phyloP scores from a whole-genome alignment of 2,797 vertebrate species.

The Danionella dracula region DNA sequence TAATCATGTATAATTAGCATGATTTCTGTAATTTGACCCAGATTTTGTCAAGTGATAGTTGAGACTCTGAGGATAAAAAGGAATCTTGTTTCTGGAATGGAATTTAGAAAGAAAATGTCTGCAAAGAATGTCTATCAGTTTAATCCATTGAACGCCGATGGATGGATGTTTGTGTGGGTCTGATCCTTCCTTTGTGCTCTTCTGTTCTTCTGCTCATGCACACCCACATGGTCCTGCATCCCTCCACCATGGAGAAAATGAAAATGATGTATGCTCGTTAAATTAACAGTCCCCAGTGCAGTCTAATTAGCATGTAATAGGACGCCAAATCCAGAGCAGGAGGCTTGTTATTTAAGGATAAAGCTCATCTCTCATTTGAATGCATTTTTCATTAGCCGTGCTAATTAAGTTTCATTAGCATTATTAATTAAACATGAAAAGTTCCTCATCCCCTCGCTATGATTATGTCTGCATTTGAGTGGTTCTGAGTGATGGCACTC shows the following conservation, averaged over 20 bases:
- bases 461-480: slow-evolving; percentile 61
- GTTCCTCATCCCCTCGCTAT: slow-evolving; percentile 67
- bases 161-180: background rate
- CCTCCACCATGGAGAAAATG: slow-evolving; percentile 50
- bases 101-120: background rate
- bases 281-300: slow-evolving; percentile 64
- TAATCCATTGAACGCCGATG: background rate
- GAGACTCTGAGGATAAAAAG: background rate
- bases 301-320: slow-evolving; percentile 77
- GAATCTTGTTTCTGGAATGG: background rate
- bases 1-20: background rate
- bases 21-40: background rate
- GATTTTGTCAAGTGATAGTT: background rate
- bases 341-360: slow-evolving; percentile 80
- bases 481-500: slow-evolving; percentile 57
- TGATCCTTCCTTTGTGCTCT: background rate
- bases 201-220: slow-evolving; percentile 42
- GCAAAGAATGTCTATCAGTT: background rate
- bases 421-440: slow-evolving; percentile 81
- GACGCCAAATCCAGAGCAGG: slow-evolving; percentile 73
- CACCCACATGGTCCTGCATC: slow-evolving; percentile 26
- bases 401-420: slow-evolving; percentile 79
- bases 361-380: slow-evolving; percentile 80
- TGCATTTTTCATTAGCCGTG: slow-evolving; percentile 80
- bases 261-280: slow-evolving; percentile 69